These are phyloP conservation scores for Smithornis capensis DNA, from an alignment of 2,113 vertebrate genomes.

Conservation along the genomic window DNA sequence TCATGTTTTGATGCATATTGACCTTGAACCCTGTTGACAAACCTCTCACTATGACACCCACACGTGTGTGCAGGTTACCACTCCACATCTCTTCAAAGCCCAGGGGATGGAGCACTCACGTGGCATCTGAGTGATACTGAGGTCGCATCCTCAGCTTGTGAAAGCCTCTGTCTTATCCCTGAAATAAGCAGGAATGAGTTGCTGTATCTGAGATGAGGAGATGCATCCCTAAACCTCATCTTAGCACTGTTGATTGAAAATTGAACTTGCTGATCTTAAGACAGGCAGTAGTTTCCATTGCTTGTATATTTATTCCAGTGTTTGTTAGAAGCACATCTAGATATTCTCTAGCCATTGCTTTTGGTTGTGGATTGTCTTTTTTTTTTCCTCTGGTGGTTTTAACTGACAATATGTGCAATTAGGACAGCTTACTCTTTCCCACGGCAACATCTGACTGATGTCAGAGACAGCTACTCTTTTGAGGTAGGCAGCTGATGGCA, in stretches of 20 bases:
- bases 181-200: neutral
- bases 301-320: neutral
- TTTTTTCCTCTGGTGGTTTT: neutral
- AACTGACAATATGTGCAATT: neutral
- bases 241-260: neutral
- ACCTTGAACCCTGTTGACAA: conserved; percentile 32
- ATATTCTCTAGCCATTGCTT: neutral
- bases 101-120: neutral
- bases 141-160: neutral
- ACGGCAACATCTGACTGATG: neutral
- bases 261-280: neutral
- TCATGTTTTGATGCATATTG: neutral
- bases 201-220: neutral
- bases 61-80: neutral
- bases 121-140: neutral
- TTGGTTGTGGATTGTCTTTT: neutral
- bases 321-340: neutral
- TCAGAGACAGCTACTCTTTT: neutral
- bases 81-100: conserved; percentile 13
- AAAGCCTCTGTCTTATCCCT: neutral
- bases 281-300: neutral
- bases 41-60: neutral
- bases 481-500: neutral
- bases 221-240: neutral
- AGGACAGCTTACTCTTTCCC: conserved; percentile 22